A percentile compares a stretch with the other conserved stretches of the same genome.
Conservation (phyloP, 2,797 vertebrate species). For the Erethizon dorsatum region DNA sequence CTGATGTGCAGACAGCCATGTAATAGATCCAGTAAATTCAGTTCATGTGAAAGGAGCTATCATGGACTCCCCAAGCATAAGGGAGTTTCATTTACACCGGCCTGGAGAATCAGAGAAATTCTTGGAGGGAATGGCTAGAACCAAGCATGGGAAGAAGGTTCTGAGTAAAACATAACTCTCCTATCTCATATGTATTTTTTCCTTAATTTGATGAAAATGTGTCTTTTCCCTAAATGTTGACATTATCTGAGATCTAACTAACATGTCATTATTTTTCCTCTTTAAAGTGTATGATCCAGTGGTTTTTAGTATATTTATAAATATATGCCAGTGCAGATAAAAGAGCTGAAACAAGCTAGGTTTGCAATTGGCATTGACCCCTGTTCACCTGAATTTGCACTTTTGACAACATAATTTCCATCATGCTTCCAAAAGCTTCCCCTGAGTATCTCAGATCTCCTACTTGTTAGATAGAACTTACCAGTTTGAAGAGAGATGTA, state of each 20-base stretch:
- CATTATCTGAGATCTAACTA: neutral
- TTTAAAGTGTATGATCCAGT: neutral
- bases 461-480: neutral
- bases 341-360: neutral
- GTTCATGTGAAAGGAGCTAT: neutral
- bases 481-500: neutral
- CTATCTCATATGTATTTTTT: neutral
- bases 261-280: neutral
- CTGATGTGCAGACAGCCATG: slow-evolving; percentile 31
- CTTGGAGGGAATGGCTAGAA: neutral
- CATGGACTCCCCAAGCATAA: neutral
- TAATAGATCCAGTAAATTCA: neutral
- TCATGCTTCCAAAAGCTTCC: neutral
- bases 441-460: neutral
- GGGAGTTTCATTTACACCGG: neutral
- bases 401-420: neutral
- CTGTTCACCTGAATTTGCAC: neutral
- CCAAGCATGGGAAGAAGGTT: neutral
- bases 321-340: neutral
- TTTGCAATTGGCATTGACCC: neutral
- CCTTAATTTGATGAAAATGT: slow-evolving; percentile 2
- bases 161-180: neutral
- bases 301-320: neutral
- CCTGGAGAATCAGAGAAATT: neutral
- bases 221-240: neutral